A percentile compares a stretch with the other conserved stretches of the same genome.
Conservation (phyloP, 2,113 vertebrate genomes). For the Geococcyx californianus region DNA sequence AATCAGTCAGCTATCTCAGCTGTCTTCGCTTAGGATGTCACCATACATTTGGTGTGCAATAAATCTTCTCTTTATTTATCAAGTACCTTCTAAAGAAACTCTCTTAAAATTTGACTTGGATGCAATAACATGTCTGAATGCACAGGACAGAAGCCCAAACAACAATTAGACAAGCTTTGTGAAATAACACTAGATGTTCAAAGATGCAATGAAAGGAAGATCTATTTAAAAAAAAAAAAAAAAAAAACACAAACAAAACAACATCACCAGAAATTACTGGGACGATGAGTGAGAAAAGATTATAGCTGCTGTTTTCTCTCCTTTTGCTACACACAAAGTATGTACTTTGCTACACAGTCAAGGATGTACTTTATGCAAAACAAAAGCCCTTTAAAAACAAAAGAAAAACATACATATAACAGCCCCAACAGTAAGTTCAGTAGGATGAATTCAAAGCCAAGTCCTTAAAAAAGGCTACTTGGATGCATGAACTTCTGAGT, state of each 20-base stretch:
- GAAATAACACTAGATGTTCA: neutral
- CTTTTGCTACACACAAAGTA: neutral
- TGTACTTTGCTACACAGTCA: too few species aligned
- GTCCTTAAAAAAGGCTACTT: neutral
- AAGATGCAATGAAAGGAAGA: neutral
- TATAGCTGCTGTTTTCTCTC: neutral
- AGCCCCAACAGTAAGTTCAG: constrained; percentile 3
- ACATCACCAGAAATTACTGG: too few species aligned
- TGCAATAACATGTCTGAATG: neutral
- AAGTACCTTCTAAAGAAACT: neutral
- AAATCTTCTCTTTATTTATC: constrained; percentile 47
- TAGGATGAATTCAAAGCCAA: constrained; percentile 21
- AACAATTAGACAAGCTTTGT: neutral
- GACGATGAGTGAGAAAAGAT: neutral
- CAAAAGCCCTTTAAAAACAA: constrained; percentile 40
- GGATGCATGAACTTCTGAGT: neutral
- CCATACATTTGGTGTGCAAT: constrained; percentile 28
- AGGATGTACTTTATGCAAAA: neutral
- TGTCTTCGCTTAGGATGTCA: neutral
- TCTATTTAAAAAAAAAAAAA: neutral
- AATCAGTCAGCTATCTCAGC: constrained; percentile 34
- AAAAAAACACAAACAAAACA: too few species aligned
- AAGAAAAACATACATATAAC: constrained; percentile 23
- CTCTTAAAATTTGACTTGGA: neutral
- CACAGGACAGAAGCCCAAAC: neutral